Conservation (phyloP, 2,113 vertebrate genomes). For the Pterocles orientalis region DNA sequence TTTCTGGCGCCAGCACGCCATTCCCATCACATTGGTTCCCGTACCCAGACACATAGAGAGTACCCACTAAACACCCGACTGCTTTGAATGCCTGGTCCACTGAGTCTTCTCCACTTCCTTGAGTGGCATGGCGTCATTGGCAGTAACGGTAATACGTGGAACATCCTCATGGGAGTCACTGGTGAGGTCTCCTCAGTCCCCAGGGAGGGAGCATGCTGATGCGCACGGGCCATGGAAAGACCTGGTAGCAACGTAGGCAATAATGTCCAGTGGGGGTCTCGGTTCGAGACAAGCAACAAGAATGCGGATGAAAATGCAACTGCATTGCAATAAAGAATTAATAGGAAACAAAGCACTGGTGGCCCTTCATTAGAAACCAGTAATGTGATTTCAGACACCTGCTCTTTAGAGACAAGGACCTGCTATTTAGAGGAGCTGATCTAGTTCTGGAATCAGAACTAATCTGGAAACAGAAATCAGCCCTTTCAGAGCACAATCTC, state of each 20-base stretch:
- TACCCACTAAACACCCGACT: neutral
- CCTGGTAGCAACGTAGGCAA: neutral
- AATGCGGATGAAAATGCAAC: neutral
- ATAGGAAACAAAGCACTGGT: neutral
- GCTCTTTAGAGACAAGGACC: neutral
- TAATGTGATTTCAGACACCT: neutral
- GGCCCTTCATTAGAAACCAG: neutral
- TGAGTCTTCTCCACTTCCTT: neutral
- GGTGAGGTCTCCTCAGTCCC: neutral
- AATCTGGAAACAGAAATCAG: neutral
- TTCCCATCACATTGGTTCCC: neutral
- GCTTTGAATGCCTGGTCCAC: neutral
- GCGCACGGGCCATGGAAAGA: neutral
- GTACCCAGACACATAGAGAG: neutral
- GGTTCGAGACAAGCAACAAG: neutral
- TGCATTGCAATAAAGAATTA: neutral
- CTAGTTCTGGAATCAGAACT: too few relatives aligned
- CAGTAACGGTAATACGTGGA: neutral
- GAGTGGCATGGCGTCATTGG: fast-evolving
- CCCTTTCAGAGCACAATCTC: neutral
- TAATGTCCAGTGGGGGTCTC: neutral
- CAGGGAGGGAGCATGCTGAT: neutral
- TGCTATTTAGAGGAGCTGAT: neutral
- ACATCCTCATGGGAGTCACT: neutral
- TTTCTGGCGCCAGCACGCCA: neutral